Evolutionary conservation across 2,888 invertebrate genomes (phyloP).

Genomic region (Dasypogon diadema): DNA sequence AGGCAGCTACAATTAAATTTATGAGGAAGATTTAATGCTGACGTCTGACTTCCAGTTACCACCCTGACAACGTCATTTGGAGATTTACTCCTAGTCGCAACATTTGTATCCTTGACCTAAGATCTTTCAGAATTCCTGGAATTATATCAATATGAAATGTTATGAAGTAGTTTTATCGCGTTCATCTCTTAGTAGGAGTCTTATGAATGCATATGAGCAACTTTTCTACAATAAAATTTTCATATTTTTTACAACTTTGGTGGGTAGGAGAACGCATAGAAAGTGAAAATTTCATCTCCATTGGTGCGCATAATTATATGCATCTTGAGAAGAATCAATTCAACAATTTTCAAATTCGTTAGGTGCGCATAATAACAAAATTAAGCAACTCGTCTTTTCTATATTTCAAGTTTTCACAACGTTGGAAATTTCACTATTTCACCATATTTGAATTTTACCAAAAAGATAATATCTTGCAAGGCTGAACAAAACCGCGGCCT

Average conservation of each 20-base stretch:
- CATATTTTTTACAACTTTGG: too few relatives aligned
- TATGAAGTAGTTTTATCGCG: too few relatives aligned
- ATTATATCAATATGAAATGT: too few relatives aligned
- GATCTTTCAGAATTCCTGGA: not conserved
- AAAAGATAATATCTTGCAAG: constrained; percentile 16
- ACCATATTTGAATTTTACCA: constrained; percentile 3
- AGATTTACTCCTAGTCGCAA: not conserved
- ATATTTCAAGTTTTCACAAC: not conserved
- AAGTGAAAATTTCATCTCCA: too few relatives aligned
- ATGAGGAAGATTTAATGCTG: not conserved
- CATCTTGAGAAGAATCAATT: constrained; percentile 18
- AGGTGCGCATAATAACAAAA: constrained; percentile 36
- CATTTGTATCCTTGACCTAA: constrained; percentile 6
- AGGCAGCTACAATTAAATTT: constrained; percentile 13
- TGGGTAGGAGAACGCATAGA: too few relatives aligned
- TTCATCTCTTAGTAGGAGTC: too few relatives aligned
- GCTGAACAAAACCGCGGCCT: constrained; percentile 32
- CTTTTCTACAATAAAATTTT: too few relatives aligned
- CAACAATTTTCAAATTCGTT: constrained; percentile 18
- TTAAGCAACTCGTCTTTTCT: constrained; percentile 15
- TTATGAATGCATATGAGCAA: too few relatives aligned
- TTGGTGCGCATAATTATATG: too few relatives aligned
- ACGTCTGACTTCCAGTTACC: not conserved
- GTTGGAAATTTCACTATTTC: not conserved
- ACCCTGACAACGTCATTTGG: not conserved